Evolutionary conservation across 35 echinoderm and acorn worm species (phyloP).

Genomic region (Amphiura filiformis): DNA sequence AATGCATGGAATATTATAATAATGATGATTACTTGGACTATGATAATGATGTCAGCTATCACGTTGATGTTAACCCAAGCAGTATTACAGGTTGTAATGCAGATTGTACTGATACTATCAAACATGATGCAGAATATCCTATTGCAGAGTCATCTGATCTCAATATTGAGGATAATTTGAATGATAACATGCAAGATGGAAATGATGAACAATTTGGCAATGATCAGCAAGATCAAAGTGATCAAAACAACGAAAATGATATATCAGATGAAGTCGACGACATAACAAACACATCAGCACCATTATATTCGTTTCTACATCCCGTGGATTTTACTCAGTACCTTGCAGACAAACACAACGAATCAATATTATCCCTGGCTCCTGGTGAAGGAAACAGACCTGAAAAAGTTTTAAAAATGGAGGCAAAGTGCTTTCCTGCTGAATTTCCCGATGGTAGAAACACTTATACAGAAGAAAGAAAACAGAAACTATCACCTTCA

Average conservation of each 20-base stretch:
- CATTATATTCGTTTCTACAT: background rate
- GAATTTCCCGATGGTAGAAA: background rate
- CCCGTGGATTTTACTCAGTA: background rate
- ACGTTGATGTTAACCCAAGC: background rate
- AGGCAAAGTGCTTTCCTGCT: background rate
- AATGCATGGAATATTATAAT: too few relatives aligned
- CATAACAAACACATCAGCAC: background rate
- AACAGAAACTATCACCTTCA: background rate
- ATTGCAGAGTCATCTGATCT: too few relatives aligned
- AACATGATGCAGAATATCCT: too few relatives aligned
- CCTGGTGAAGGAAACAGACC: background rate
- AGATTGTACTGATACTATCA: too few relatives aligned
- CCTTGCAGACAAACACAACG: background rate
- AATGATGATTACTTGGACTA: too few relatives aligned
- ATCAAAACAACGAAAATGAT: too few relatives aligned
- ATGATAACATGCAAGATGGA: too few relatives aligned
- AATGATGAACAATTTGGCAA: too few relatives aligned
- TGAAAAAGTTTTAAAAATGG: background rate
- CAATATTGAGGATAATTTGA: too few relatives aligned
- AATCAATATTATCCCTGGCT: background rate
- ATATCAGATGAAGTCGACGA: background rate
- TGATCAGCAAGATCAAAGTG: too few relatives aligned
- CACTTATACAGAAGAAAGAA: slow-evolving; percentile 18
- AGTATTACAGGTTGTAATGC: too few relatives aligned
- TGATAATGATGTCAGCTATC: too few relatives aligned